Evolutionary conservation across 2,113 vertebrate species (phyloP), one percentile per base, ranked within the genome.

Genomic region (Neolamprologus fasciatus): DNA sequence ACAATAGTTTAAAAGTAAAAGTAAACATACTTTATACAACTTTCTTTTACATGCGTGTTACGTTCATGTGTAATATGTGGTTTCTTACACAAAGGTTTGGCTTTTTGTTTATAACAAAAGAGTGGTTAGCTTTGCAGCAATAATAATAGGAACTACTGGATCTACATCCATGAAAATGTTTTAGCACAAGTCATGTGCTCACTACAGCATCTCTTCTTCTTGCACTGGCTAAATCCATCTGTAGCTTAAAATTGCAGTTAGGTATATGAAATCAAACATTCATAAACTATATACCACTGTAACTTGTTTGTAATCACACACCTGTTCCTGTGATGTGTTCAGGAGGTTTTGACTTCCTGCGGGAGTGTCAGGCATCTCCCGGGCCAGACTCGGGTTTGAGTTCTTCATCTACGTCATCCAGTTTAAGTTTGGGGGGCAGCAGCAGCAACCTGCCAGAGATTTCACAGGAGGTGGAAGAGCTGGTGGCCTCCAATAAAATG

Each of bases 331-430:
- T 90, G 51, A 82, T 80, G 19, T 80, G 11, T 23, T 63, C 87
- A 94, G 94, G 87, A 97, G 98, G 97, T 81, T 97, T 97, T 81
- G 98, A 99, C 95, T 99, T 99, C 94, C 96, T 99, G 79, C 95
- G 98, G 84, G 99, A 99, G 92, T 94, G 97, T 90, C 98, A 99
- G 96, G 96, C 96, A 0, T 99, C 98, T 58, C 98, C 98, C 0
- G 97, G 98, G 81, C 98, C 98, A 42, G 99, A 99, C 95, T 99
- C 99, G 0, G 98, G 98, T 2, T 94, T 99, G 78, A 99, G 98
- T 89, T 99, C 98, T 73, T 99, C 98, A 9, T 99, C 98, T 12
- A 98, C 98, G 8, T 99, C 98, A 1, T 99, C 99, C 95, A 99
- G 98, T 89, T 96, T 99, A 94, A 99, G 99, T 42, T 96, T 99